Evolutionary conservation across 2,797 vertebrate species (phyloP).

Genomic region (Cyprinella venusta): DNA sequence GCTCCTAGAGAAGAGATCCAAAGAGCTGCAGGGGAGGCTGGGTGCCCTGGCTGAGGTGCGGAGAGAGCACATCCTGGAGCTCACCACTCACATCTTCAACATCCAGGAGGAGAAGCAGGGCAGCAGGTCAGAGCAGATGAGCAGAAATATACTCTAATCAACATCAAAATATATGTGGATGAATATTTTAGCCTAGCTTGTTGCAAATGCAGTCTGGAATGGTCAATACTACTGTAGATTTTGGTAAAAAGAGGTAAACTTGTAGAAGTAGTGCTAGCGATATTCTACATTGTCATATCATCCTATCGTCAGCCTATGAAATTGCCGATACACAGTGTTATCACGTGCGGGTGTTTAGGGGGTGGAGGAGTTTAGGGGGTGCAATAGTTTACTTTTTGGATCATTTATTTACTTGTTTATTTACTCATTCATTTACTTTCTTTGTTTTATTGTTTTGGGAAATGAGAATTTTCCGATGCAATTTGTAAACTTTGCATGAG

Average conservation of each 20-base stretch:
- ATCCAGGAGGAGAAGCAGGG: constrained; percentile 91
- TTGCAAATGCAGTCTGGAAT: background rate
- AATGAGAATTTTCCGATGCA: background rate
- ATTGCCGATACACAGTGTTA: background rate
- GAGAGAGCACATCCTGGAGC: constrained; percentile 85
- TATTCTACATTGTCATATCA: background rate
- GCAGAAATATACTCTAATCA: background rate
- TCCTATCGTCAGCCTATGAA: background rate
- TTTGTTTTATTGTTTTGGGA: background rate
- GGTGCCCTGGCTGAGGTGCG: constrained; percentile 83
- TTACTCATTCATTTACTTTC: no score
- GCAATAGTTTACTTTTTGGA: no score
- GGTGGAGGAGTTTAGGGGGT: no score
- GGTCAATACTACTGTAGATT: background rate
- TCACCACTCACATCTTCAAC: constrained; percentile 90
- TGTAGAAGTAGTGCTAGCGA: background rate
- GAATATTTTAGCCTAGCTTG: background rate
- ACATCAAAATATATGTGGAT: background rate
- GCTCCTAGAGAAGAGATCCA: constrained; percentile 83
- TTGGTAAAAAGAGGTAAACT: background rate
- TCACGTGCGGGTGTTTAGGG: no score
- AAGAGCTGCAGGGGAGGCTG: constrained; percentile 81
- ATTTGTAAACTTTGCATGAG: background rate
- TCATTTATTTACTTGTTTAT: no score
- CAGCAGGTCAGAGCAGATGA: constrained; percentile 79